Evolutionary conservation across 2,797 vertebrate genomes (phyloP), one percentile per base, ranked within the genome.

Genomic region (Tragopan temminckii): DNA sequence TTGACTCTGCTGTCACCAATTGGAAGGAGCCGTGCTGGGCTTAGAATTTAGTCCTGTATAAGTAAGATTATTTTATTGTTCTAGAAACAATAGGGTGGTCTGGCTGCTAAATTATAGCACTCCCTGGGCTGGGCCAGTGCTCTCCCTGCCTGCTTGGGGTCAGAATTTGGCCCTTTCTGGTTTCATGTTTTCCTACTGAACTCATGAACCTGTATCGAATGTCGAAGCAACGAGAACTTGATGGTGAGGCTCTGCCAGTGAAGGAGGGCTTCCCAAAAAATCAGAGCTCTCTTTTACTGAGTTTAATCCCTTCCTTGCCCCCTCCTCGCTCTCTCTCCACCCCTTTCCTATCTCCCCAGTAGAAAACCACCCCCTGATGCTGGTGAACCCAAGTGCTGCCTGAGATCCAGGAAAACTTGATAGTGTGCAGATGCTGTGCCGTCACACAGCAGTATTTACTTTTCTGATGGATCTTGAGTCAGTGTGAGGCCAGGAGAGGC

Each of bases 131-230:
- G 77, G 80, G 84, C 76, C 33, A 48, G 19, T 80, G 72, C 70
- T 89, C 88, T 81, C 61, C 53, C 72, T 94, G 84, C 23, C 25
- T 92, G 48, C 69, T 77, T 82, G 57, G 89, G 90, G 93, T 93
- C 96, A 96, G 84, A 42, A 94, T 94, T 88, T 90, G 69, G 91
- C 91, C 88, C 90, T 90, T 96, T 89, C 79, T 88, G 80, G 92
- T 96, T 94, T 96, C 78, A 55, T 88, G 91, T 95, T 96, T 96
- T 96, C 53, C 17, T 88, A 59, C 61, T 96, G 95, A 97, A 96
- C 96, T 97, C 89, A 55, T 95, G 95, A 97, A 96, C 93, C 57
- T 91, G 61, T 96, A 96, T 96, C 79, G 1, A 95, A 97, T 96
- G 63, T 95, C 29, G 0, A 94, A 91, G 61, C 91, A 93, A 10